Evolutionary conservation across 2,888 invertebrate species (phyloP).

Genomic region (Tipula vernalis): DNA sequence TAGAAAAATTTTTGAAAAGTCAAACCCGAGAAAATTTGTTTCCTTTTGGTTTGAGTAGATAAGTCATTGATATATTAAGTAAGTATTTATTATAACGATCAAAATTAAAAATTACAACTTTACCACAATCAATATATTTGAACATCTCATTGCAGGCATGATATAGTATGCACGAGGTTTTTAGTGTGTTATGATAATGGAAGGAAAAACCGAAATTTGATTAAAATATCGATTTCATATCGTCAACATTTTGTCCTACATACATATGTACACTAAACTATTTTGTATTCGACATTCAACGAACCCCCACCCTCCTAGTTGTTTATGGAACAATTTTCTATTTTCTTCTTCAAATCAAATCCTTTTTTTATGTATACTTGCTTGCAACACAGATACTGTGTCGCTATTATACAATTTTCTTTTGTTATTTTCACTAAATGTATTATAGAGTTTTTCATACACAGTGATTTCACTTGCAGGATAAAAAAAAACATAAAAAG

Average conservation of each 20-base stretch:
- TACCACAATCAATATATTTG: background rate
- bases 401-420: background rate
- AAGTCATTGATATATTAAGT: background rate
- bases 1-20: background rate
- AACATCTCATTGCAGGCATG: background rate
- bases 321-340: background rate
- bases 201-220: background rate
- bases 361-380: background rate
- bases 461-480: background rate
- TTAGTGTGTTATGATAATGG: background rate
- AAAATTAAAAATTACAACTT: no score
- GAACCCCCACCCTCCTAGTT: background rate
- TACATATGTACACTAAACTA: background rate
- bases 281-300: background rate
- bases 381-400: background rate
- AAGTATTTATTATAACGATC: no score
- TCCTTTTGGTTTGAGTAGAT: background rate
- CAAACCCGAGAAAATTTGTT: background rate
- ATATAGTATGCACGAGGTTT: background rate
- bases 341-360: background rate
- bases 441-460: background rate
- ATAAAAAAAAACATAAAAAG: background rate
- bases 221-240: background rate
- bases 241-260: background rate
- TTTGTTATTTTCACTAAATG: background rate